Evolutionary conservation across 2,888 invertebrate genomes (phyloP), one percentile per base, ranked within the genome.

Genomic region (Polyommatus icarus): DNA sequence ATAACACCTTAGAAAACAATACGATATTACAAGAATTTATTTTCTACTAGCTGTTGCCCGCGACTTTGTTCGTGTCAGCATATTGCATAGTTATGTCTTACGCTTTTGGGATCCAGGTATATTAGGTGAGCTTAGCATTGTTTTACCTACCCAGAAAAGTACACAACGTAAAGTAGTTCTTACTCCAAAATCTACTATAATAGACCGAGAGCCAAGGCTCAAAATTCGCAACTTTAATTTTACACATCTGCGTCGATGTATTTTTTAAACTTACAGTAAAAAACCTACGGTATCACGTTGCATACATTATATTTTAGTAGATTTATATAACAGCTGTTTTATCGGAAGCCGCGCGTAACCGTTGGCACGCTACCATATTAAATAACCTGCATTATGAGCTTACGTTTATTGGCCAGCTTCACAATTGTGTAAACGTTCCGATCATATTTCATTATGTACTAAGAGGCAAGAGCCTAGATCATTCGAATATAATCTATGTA

Each of bases 311-410:
- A 67, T 67, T 59, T 71, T 32, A 67, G 20, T 20, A 40, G 46
- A 24, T 46, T 40, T 59, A 79, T 79, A 78, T 80, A 81, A 84
- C 86, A 85, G 87, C 85, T 87, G 87, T 84, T 87, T 88, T 87
- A 87, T 85, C 83, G 84, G 84, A 86, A 87, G 84, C 85, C 85
- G 86, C 84, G 85, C 85, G 82, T 84, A 83, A 86, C 84, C 86
- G 86, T 84, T 87, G 86, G 86, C 87, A 86, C 84, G 84, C 85
- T 84, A 80, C 84, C 82, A 79, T 85, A 87, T 88, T 87, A 84
- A 87, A 87, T 87, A 86, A 85, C 82, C 50, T 75, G 79, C 79
- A 80, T 80, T 83, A 83, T 81, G 83, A 82, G 81, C 81, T 82
- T 78, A 82, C 81, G 83, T 84, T 84, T 82, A 84, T 84, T 84